Evolutionary conservation across 2,113 vertebrate species (phyloP).

Genomic region (Isichthys henryi): DNA sequence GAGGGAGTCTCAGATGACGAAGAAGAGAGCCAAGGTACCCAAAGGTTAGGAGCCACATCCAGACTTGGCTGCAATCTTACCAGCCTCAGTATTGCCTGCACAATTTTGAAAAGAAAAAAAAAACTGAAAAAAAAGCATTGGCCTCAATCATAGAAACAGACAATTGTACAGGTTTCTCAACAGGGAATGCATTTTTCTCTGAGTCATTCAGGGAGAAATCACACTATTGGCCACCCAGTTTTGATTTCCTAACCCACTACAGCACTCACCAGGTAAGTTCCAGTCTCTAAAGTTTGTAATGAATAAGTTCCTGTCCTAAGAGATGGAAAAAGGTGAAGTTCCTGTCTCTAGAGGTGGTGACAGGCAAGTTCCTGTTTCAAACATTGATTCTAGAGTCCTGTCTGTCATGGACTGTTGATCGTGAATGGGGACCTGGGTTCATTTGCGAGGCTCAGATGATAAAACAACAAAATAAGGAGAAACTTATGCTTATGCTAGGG

Average conservation of each 20-base stretch:
- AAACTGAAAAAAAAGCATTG: background rate
- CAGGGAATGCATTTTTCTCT: background rate
- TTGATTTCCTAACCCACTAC: background rate
- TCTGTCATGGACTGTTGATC: background rate
- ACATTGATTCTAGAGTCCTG: background rate
- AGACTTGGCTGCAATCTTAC: background rate
- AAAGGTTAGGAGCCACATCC: conserved; percentile 46
- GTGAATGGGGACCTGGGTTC: background rate
- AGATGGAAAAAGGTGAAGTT: background rate
- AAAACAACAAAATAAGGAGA: background rate
- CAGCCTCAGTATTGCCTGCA: background rate
- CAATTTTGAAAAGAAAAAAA: background rate
- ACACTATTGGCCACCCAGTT: background rate
- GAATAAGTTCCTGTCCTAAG: background rate
- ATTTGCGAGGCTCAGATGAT: background rate
- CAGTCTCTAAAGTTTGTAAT: background rate
- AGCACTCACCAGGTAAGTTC: background rate
- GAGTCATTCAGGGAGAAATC: background rate
- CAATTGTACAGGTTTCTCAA: background rate
- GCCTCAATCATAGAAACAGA: background rate
- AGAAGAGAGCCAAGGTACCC: conserved; percentile 62
- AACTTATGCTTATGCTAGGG: background rate
- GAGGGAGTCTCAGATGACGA: conserved; percentile 54
- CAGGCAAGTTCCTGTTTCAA: background rate
- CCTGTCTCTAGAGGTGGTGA: background rate